Percentiles rank a stretch among this genome's conserved stretches.
phyloP scores from a whole-genome alignment of 2,113 vertebrate species.

The Gallinago undulata region DNA sequence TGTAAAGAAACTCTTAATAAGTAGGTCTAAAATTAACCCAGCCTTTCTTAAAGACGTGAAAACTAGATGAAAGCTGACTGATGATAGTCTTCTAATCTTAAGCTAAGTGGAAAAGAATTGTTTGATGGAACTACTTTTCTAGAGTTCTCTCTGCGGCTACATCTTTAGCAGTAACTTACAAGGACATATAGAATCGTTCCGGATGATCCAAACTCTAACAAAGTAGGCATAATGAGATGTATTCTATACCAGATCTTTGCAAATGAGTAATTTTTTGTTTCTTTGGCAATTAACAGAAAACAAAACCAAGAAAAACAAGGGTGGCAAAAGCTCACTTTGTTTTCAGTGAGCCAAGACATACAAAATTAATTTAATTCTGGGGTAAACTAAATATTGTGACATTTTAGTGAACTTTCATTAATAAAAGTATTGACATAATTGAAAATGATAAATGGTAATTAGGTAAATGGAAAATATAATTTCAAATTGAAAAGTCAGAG shows the following conservation, averaged over 20 bases:
- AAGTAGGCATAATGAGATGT: background rate
- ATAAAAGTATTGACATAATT: background rate
- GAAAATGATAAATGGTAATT: background rate
- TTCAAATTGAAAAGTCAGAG: background rate
- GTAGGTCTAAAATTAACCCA: background rate
- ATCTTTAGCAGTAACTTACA: background rate
- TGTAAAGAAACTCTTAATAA: background rate
- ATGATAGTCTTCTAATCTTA: background rate
- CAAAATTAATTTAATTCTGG: background rate
- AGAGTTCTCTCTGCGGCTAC: background rate
- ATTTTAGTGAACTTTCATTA: background rate
- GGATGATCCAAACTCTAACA: background rate
- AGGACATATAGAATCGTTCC: background rate
- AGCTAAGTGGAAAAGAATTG: background rate
- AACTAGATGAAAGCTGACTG: background rate
- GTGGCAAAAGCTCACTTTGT: background rate
- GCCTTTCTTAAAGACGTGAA: background rate
- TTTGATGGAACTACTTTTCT: background rate
- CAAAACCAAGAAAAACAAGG: background rate
- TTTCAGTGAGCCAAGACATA: background rate
- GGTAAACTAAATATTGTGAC: background rate
- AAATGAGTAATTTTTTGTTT: background rate
- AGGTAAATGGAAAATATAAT: background rate
- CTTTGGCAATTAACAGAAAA: background rate
- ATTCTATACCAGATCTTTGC: background rate